Conservation (phyloP, 2,113 vertebrate genomes). For the Thermophis baileyi region DNA sequence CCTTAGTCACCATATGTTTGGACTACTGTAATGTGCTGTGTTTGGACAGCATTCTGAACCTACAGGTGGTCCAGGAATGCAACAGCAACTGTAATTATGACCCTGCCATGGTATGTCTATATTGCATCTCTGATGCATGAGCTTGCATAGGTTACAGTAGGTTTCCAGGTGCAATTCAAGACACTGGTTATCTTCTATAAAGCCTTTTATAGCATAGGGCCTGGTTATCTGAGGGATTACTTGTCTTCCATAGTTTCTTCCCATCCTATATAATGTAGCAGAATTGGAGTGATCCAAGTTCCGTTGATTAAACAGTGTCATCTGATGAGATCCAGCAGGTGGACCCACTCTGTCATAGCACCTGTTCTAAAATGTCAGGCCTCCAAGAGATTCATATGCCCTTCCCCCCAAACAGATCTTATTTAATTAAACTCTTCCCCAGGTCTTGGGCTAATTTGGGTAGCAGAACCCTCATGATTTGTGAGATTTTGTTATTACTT, state of each 20-base stretch:
- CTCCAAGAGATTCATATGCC: background rate
- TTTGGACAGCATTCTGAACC: background rate
- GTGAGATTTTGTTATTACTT: background rate
- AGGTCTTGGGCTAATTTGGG: background rate
- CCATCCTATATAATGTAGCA: background rate
- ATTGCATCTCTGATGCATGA: background rate
- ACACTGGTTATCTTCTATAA: background rate
- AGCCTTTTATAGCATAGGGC: background rate
- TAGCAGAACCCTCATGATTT: background rate
- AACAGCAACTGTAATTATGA: background rate
- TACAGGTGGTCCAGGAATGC: background rate
- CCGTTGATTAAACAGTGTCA: background rate
- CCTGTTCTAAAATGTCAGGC: background rate
- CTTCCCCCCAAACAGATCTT: background rate
- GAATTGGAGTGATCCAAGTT: background rate
- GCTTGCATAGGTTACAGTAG: background rate
- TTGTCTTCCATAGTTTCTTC: background rate
- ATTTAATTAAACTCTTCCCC: background rate
- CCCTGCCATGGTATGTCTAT: background rate
- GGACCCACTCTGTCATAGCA: background rate
- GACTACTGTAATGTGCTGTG: background rate
- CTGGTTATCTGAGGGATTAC: background rate
- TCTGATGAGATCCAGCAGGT: background rate
- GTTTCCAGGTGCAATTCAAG: background rate
- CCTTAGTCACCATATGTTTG: background rate